A percentile compares a stretch with the other conserved stretches of the same genome.
Evolutionary conservation across 2,113 vertebrate genomes (phyloP).

Genomic region (Irena cyanogastra): DNA sequence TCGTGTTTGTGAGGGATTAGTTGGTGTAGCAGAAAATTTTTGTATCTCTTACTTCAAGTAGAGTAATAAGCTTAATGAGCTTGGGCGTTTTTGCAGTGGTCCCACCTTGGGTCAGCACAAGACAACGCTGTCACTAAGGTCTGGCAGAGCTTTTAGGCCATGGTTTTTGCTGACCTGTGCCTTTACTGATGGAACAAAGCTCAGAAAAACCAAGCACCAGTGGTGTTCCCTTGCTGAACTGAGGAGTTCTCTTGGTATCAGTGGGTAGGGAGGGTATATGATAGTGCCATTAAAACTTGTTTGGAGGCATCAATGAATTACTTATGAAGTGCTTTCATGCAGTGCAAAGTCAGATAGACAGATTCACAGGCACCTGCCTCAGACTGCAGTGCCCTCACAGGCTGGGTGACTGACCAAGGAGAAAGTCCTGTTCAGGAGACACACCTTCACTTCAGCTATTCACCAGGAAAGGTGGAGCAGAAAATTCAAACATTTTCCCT

Average conservation of each 20-base stretch:
- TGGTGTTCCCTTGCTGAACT: neutral
- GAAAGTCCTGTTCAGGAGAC: neutral
- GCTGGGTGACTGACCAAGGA: neutral
- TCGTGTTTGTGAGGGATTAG: neutral
- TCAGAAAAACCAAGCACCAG: neutral
- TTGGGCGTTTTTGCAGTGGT: neutral
- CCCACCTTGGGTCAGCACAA: neutral
- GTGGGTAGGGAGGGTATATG: neutral
- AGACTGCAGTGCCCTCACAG: neutral
- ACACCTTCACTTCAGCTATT: neutral
- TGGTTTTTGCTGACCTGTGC: neutral
- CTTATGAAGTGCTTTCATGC: neutral
- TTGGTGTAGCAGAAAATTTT: neutral
- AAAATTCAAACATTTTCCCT: neutral
- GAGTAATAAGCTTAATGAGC: neutral
- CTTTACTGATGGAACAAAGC: neutral
- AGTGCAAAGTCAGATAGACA: neutral
- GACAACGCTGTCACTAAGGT: neutral
- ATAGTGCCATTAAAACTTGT: neutral
- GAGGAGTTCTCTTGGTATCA: neutral
- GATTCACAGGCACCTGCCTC: neutral
- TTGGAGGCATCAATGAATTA: neutral
- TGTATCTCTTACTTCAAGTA: neutral
- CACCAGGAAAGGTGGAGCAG: neutral
- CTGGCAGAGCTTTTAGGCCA: neutral